These are phyloP conservation scores for Panthera leo DNA, from an alignment of 2,113 vertebrate genomes.

Conservation along the genomic window DNA sequence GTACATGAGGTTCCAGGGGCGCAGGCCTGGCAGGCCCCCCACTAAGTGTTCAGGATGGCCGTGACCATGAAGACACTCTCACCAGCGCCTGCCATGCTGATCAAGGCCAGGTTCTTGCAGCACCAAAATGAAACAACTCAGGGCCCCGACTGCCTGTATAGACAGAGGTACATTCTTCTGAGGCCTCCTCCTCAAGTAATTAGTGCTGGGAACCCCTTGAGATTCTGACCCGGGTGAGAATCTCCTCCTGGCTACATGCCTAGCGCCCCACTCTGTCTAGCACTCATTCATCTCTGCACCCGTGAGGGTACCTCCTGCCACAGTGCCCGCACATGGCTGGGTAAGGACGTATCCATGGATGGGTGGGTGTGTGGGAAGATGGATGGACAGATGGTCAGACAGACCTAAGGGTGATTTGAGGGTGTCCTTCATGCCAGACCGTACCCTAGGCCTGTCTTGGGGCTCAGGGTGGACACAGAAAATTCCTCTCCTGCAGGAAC, in stretches of 20 bases:
- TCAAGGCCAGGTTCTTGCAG: background rate
- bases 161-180: background rate
- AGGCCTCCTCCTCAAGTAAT: background rate
- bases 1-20: background rate
- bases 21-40: background rate
- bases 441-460: background rate
- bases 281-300: background rate
- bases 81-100: background rate
- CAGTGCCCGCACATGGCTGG: background rate
- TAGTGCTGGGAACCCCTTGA: background rate
- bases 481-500: background rate
- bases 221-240: background rate
- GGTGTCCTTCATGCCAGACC: background rate
- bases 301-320: background rate
- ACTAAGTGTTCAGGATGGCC: background rate
- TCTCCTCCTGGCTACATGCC: background rate
- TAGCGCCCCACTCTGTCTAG: background rate
- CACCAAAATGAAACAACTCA: background rate
- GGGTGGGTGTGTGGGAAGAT: background rate
- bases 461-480: background rate
- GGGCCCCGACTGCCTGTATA: background rate
- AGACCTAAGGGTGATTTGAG: background rate
- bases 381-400: background rate
- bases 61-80: background rate
- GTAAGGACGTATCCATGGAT: background rate